A percentile compares a stretch with the other conserved stretches of the same genome.
Evolutionary conservation across 2,113 vertebrate species (phyloP).

Genomic region (Myotis lucifugus): DNA sequence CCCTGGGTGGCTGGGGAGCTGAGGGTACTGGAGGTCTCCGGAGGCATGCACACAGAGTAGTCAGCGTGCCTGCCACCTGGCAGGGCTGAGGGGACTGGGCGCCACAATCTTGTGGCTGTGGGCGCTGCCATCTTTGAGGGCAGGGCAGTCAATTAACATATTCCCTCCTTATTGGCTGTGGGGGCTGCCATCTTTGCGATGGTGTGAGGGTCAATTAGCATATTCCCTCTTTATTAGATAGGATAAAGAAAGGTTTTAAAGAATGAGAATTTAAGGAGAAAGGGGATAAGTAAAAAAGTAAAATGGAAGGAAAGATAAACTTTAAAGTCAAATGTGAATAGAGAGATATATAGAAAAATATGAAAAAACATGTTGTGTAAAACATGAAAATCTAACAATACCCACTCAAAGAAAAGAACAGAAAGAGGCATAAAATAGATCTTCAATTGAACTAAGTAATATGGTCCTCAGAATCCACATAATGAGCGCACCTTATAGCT

Average conservation of each 20-base stretch:
- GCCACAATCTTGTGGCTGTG: no score
- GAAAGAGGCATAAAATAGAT: background rate
- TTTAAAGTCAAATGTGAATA: background rate
- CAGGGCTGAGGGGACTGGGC: no score
- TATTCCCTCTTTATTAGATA: no score
- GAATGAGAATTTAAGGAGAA: background rate
- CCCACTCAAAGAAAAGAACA: background rate
- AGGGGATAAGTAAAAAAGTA: background rate
- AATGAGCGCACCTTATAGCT: background rate
- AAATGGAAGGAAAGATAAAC: background rate
- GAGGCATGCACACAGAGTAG: no score
- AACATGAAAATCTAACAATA: background rate
- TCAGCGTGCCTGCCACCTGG: fast-evolving
- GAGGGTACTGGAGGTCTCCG: no score
- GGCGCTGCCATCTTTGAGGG: no score
- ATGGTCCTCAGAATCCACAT: background rate
- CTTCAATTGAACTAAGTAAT: background rate
- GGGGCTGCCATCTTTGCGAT: no score
- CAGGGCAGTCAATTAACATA: no score
- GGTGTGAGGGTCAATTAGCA: no score
- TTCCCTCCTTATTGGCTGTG: no score
- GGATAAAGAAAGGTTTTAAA: background rate
- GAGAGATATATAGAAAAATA: background rate
- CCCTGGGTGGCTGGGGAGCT: no score
- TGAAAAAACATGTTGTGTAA: background rate